Conservation (phyloP, 2,888 invertebrate genomes). For the Choristoneura rosaceana region DNA sequence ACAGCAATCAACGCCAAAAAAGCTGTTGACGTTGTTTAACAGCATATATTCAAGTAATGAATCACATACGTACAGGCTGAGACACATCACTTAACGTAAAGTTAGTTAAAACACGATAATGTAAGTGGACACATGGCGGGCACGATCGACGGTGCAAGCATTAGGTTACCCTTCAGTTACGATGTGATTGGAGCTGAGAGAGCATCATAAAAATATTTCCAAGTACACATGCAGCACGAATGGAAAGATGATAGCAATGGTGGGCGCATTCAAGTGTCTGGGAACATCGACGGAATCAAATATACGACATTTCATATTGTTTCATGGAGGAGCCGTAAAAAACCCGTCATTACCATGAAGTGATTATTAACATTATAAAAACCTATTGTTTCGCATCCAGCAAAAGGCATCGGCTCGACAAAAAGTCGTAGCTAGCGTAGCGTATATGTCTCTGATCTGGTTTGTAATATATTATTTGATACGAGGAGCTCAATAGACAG, state of each 20-base stretch:
- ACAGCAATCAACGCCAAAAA: conserved; percentile 74
- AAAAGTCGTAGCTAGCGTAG: background rate
- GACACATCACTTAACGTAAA: conserved; percentile 35
- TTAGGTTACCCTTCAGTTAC: conserved; percentile 71
- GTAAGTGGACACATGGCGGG: conserved; percentile 62
- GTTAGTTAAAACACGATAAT: conserved; percentile 34
- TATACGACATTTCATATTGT: conserved; percentile 6
- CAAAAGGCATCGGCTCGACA: conserved; percentile 5
- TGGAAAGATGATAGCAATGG: conserved; percentile 51
- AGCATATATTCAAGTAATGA: conserved; percentile 11
- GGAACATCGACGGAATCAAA: conserved; percentile 44
- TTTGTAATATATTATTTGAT: conserved; percentile 26
- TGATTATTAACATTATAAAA: conserved; percentile 30
- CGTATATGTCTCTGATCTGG: background rate
- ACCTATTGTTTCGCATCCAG: conserved; percentile 21
- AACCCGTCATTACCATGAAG: conserved; percentile 19
- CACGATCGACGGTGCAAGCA: conserved; percentile 48
- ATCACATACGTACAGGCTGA: conserved; percentile 8
- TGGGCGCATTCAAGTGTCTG: conserved; percentile 54
- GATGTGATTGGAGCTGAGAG: conserved; percentile 74
- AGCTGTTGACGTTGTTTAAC: conserved; percentile 52
- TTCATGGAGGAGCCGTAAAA: conserved; percentile 15
- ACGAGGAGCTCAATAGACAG: conserved; percentile 72
- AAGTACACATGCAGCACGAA: conserved; percentile 50
- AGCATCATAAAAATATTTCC: conserved; percentile 72